Evolutionary conservation across 2,113 vertebrate genomes (phyloP), one percentile per base, ranked within the genome.

Genomic region (Notarius lentiginosus): DNA sequence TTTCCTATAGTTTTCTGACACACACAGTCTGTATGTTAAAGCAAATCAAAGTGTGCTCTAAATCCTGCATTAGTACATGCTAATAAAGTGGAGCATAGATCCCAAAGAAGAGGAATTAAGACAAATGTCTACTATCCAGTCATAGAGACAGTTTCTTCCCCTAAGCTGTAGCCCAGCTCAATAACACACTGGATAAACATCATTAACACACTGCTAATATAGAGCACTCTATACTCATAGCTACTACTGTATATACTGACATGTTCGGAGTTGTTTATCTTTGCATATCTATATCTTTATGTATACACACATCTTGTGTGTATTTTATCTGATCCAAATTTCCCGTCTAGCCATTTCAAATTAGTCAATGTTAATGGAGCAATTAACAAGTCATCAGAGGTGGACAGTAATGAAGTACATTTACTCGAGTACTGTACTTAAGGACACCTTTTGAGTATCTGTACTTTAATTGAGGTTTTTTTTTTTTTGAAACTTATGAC

Each of bases 81-180:
- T 10, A 80, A 77, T 4, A 30, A 14, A 65, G 76, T 30, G 73
- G 88, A 86, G 82, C 82, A 85, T 89, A 87, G 79, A 79, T 34
- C 75, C 76, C 17, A n/a, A n/a, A 61, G 53, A 12, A 49, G 76
- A 79, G 53, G 79, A 84, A 87, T 80, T 83, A 90, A 84, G 68
- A 18, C 49, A 61, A 83, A 53, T 14, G 20, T 53, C 30, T 49
- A 84, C 86, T 76, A 87, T 49, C 18, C 4, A 47, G 41, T 7
- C 41, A 70, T 7, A 7, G 15, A 17, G 66, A 34, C 30, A 3
- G 34, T 20, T 73, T 73, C 70, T 20, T 73, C 17, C 34, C 34
- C 8, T 4, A 2, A 47, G 70, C 17, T 47, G 34, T 22, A 41
- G 30, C 18, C 34, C 17, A 47, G 30, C 8, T 70, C 14, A 7